Evolutionary conservation across 2,888 invertebrate genomes (phyloP), one percentile per base, ranked within the genome.

Genomic region (Nomada fabriciana): DNA sequence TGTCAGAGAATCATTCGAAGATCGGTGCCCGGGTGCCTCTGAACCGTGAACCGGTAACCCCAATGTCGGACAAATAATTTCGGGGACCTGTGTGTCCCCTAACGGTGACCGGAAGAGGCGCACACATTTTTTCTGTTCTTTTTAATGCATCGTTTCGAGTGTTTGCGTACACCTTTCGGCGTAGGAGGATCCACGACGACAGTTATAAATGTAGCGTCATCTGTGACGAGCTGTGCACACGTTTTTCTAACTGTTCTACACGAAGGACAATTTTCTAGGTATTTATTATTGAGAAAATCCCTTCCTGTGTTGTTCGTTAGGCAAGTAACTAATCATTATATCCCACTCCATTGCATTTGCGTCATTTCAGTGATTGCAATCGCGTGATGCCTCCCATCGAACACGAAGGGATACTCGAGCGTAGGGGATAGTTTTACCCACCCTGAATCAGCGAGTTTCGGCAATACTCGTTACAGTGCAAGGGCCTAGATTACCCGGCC

Each of bases 401-500:
- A 42, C 63, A 15, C 42, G 72, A 60, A 75, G 57, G 68, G 69
- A 64, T 69, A 59, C 68, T 71, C 60, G 55, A 67, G 63, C 81
- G 71, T 65, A 73, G 43, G 74, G 80, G 70, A 75, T 83, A 69
- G 74, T 81, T 81, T 76, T 52, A 60, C 50, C 64, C 74, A 59
- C 47, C 60, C 61, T 18, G 9, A n/a, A 2, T 50, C 50, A 52
- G 29, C 47, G 65, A 55, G 20, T 71, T 76, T 83, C 68, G 74
- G 63, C 61, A 68, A 55, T 52, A 55, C 81, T 59, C 71, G 74
- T 65, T 60, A 59, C 68, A 43, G 71, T 47, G 52, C 65, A 53
- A 43, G 50, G 86, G 86, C 89, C 90, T 89, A 85, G 89, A 89
- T 89, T 87, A 86, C 86, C 70, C 53, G 7, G 65, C 55, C 67